Conservation (phyloP, 1,140 invertebrate species). For the Rhagoletis zephyria region DNA sequence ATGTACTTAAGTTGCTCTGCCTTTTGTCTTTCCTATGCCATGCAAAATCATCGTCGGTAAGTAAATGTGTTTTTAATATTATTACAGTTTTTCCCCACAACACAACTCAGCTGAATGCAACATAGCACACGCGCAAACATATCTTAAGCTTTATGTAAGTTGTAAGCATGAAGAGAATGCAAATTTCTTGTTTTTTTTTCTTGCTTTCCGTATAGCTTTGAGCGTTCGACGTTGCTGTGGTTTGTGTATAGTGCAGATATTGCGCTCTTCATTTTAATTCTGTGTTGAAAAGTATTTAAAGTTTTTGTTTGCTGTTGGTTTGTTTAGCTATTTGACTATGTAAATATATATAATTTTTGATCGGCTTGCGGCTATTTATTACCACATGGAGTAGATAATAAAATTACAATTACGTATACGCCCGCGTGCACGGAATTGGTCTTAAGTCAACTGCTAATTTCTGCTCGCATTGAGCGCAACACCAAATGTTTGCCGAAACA, state of each 20-base stretch:
- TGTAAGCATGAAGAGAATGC: constrained; percentile 16
- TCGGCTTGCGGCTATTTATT: not conserved
- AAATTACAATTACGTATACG: constrained; percentile 34
- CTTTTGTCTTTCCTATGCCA: not conserved
- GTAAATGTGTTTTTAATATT: not conserved
- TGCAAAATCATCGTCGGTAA: not conserved
- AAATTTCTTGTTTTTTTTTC: not conserved
- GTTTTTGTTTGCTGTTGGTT: not conserved
- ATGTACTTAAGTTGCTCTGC: not conserved
- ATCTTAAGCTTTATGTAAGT: constrained; percentile 15
- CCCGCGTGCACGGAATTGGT: constrained; percentile 6
- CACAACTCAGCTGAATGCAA: too few relatives aligned
- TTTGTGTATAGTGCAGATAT: not conserved
- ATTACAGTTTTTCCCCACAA: not conserved
- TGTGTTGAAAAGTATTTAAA: not conserved
- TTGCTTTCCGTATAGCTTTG: not conserved
- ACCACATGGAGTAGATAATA: not conserved
- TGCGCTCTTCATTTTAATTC: not conserved
- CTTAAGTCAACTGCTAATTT: constrained; percentile 16
- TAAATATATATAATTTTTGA: not conserved
- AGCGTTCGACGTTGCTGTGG: not conserved
- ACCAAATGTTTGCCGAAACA: not conserved
- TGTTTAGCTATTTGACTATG: not conserved
- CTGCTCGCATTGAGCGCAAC: not conserved
- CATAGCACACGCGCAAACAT: not conserved